Evolutionary conservation across 2,888 invertebrate genomes (phyloP).

Genomic region (Disparrhopalites patrizii): DNA sequence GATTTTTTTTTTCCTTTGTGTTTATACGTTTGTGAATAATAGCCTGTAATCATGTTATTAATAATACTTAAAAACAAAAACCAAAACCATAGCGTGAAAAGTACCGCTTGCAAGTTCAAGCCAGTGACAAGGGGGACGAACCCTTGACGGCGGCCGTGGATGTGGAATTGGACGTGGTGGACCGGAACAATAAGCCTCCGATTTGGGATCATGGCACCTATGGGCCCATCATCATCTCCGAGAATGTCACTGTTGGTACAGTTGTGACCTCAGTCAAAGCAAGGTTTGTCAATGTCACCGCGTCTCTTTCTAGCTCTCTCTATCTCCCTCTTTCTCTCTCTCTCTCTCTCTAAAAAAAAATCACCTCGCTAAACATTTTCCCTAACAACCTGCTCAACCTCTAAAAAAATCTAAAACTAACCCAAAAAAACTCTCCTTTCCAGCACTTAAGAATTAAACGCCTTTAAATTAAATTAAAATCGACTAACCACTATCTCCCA

Average conservation of each 20-base stretch:
- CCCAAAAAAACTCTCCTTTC: too few species aligned
- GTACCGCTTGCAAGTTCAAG: slow-evolving; percentile 93
- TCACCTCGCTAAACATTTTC: not conserved
- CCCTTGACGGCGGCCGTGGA: slow-evolving; percentile 92
- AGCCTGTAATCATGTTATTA: not conserved
- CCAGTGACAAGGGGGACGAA: slow-evolving; percentile 86
- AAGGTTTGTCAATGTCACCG: slow-evolving; percentile 59
- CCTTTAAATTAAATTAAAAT: too few species aligned
- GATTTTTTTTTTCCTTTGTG: not conserved
- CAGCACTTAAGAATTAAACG: too few species aligned
- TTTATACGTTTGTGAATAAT: not conserved
- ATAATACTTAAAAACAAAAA: too few species aligned
- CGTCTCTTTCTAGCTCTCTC: not conserved
- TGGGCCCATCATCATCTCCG: slow-evolving; percentile 96
- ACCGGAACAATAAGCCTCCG: slow-evolving; percentile 96
- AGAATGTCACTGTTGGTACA: slow-evolving; percentile 98
- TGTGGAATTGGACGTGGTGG: slow-evolving; percentile 97
- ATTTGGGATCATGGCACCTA: slow-evolving; percentile 92
- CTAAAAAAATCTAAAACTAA: not conserved
- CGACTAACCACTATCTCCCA: too few species aligned
- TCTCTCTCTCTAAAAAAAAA: too few species aligned
- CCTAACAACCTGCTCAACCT: not conserved
- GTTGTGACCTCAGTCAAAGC: slow-evolving; percentile 97
- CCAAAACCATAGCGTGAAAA: slow-evolving; percentile 85
- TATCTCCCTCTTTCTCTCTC: not conserved